These are phyloP conservation scores for Puntigrus tetrazona DNA, from an alignment of 2,113 vertebrate species.

Conservation along the genomic window DNA sequence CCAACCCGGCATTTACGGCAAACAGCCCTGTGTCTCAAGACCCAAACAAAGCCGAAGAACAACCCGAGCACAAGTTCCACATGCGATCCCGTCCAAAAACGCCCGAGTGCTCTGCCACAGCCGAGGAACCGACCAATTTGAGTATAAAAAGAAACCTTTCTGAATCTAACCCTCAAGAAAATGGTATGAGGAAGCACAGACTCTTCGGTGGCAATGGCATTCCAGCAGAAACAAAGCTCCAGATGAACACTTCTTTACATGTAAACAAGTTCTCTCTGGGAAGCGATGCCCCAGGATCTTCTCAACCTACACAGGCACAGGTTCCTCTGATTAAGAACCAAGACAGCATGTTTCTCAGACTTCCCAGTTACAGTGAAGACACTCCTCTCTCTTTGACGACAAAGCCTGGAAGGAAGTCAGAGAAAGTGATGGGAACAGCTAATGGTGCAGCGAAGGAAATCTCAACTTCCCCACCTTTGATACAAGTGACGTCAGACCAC, in stretches of 20 bases:
- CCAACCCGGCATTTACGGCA: conserved; percentile 36
- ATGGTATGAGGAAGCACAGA: neutral
- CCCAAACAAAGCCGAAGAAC: neutral
- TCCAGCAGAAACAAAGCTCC: neutral
- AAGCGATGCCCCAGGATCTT: neutral
- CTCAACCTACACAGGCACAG: neutral
- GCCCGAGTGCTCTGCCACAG: neutral
- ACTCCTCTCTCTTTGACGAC: neutral
- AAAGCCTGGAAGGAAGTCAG: neutral
- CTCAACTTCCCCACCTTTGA: conserved; percentile 47
- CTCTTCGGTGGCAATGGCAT: neutral
- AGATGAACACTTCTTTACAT: neutral
- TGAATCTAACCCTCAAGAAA: neutral
- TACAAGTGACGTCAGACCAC: conserved; percentile 57
- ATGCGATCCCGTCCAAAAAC: neutral
- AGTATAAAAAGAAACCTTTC: conserved; percentile 38
- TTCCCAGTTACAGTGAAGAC: neutral
- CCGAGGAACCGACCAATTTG: conserved; percentile 31
- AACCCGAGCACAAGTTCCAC: neutral
- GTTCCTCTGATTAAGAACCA: neutral
- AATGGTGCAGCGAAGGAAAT: conserved; percentile 45
- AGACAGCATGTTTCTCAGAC: conserved; percentile 24
- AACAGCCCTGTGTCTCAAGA: neutral
- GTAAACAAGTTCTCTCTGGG: conserved; percentile 23
- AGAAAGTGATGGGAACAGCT: neutral